Conservation (phyloP, 2,113 vertebrate genomes). For the Cebus imitator region DNA sequence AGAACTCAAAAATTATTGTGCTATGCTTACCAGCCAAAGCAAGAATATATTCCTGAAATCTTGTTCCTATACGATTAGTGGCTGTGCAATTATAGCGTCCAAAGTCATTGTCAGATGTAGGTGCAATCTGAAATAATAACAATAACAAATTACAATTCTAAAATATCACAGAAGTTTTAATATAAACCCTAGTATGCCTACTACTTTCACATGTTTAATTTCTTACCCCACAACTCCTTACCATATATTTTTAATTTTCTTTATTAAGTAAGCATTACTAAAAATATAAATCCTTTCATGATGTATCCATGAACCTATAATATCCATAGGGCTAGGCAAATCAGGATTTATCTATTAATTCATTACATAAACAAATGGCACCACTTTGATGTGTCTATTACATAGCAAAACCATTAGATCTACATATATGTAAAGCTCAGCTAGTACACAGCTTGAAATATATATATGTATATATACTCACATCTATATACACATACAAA, state of each 20-base stretch:
- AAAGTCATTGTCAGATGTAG: conserved; percentile 96
- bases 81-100: conserved; percentile 98
- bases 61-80: conserved; percentile 94
- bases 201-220: neutral
- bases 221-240: neutral
- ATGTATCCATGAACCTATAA: neutral
- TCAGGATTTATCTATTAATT: neutral
- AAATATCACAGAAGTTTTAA: neutral
- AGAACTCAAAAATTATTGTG: neutral
- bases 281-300: neutral
- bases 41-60: conserved; percentile 95
- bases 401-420: neutral
- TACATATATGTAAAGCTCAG: neutral
- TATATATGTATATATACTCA: too few relatives aligned
- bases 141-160: neutral
- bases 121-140: conserved; percentile 90
- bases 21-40: conserved; percentile 94
- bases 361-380: neutral
- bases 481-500: too few relatives aligned
- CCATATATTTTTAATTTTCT: neutral
- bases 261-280: neutral
- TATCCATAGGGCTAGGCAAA: neutral
- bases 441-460: neutral
- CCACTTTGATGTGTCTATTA: neutral
- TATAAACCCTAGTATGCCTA: neutral